Conservation (phyloP, 2,797 vertebrate species). For the Adrianichthys oophorus region DNA sequence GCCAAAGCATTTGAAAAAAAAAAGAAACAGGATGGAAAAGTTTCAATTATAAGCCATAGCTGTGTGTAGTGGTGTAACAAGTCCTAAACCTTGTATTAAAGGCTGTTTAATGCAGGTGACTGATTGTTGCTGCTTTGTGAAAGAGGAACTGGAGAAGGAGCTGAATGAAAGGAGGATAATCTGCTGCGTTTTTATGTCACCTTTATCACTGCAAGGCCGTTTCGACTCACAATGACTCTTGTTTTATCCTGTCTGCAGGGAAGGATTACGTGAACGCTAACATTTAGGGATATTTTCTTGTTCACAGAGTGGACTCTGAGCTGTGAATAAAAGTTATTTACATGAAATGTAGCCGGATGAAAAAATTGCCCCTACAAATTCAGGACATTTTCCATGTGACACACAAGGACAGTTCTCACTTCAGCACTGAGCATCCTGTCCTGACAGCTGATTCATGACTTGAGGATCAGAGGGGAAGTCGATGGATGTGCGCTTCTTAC, state of each 20-base stretch:
- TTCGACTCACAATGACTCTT: slow-evolving; percentile 36
- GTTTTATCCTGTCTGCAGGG: slow-evolving; percentile 58
- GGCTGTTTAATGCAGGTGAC: slow-evolving; percentile 75
- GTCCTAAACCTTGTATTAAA: slow-evolving; percentile 82
- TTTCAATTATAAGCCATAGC: slow-evolving; percentile 83
- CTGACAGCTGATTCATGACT: slow-evolving; percentile 34
- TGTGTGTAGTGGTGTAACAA: slow-evolving; percentile 78
- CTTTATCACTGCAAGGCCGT: slow-evolving; percentile 64
- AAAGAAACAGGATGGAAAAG: slow-evolving; percentile 79
- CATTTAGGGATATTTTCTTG: slow-evolving; percentile 59
- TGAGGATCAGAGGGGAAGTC: slow-evolving; percentile 15
- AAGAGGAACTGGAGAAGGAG: slow-evolving; percentile 62
- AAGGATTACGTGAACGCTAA: slow-evolving; percentile 49
- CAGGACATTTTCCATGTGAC: slow-evolving; percentile 28
- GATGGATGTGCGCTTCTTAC: slow-evolving; percentile 21
- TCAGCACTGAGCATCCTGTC: not conserved
- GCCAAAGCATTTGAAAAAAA: slow-evolving; percentile 73
- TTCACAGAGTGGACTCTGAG: too few relatives aligned
- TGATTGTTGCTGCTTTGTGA: slow-evolving; percentile 76
- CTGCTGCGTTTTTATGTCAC: slow-evolving; percentile 73
- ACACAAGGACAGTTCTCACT: slow-evolving; percentile 13
- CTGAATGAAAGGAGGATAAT: slow-evolving; percentile 78
- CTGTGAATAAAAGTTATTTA: too few relatives aligned
- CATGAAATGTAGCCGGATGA: too few relatives aligned
- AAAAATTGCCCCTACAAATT: too few relatives aligned